Evolutionary conservation across 2,888 invertebrate species (phyloP).

Genomic region (Lamproptera curius): DNA sequence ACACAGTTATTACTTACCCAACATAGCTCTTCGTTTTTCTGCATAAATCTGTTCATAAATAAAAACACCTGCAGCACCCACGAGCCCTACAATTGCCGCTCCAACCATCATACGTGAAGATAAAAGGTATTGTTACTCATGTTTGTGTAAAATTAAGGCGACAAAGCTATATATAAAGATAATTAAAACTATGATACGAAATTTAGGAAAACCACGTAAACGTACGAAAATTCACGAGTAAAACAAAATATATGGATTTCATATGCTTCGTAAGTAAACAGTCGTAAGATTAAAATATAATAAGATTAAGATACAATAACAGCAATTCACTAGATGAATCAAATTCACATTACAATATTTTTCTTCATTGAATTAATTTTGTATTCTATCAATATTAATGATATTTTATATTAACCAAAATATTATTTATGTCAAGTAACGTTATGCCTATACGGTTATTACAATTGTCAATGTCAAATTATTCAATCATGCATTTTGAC

Average conservation of each 20-base stretch:
- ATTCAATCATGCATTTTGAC: too few relatives aligned
- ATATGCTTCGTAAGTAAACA: not conserved
- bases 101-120: constrained; percentile 61
- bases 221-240: not conserved
- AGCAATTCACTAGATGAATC: not conserved
- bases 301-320: not conserved
- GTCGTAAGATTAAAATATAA: not conserved
- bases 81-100: constrained; percentile 69
- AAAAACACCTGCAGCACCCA: constrained; percentile 70
- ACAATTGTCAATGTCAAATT: too few relatives aligned
- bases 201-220: not conserved
- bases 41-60: constrained; percentile 70
- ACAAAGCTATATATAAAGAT: not conserved
- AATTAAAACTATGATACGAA: not conserved
- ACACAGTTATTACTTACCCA: constrained; percentile 50
- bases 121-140: constrained; percentile 27
- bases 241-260: not conserved
- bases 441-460: too few relatives aligned
- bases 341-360: not conserved
- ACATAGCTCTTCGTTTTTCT: constrained; percentile 64
- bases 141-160: not conserved
- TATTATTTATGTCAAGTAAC: too few relatives aligned
- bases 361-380: too few relatives aligned
- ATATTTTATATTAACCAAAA: too few relatives aligned
- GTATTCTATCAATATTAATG: too few relatives aligned